Evolutionary conservation across 2,888 invertebrate genomes (phyloP), one percentile per base, ranked within the genome.

Genomic region (Nymphalis urticae): DNA sequence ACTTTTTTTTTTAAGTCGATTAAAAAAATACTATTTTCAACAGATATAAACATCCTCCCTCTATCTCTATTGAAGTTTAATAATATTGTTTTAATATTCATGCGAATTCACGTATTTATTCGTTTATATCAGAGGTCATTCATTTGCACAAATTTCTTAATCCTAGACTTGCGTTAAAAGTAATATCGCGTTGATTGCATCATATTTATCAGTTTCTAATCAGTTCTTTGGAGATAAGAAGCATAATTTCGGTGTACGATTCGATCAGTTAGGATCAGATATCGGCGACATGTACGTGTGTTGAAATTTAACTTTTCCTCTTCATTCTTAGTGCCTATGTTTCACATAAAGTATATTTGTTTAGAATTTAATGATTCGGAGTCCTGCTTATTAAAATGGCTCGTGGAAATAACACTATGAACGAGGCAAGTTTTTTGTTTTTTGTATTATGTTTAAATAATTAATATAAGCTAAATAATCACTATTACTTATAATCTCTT

Each of bases 381-480:
- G 62, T 72, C 76, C 50, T 74, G 76, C 48, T 76, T 77, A 63
- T 75, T 74, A 72, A 77, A 83, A 85, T 90, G 90, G 86, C 81
- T 82, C 75, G 82, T 82, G 79, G 82, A 84, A 80, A 88, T 82
- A 72, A 86, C 82, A 10, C 84, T 85, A 79, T 87, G 81, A 87
- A 81, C 73, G 83, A 85, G 88, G 89, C 58, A 58, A 58, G 58
- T 56, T 19, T 36, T 36, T 16, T 56, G 21, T 50, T 36, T 36
- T 36, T 36, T 1, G 8, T 8, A 10, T 36, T 36, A 10, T 36
- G 8, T 36, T 36, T 1, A 36, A 9, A 36, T 36, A 10, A 36
- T 10, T 10, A 36, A 36, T 36, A 10, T 10, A 2, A 36, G 1
- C 36, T 9, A 36, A 0, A 32, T 10, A 2, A 36, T 36, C 0